These are phyloP conservation scores for Nowickia ferox DNA, from an alignment of 2,888 invertebrate species.

Conservation along the genomic window DNA sequence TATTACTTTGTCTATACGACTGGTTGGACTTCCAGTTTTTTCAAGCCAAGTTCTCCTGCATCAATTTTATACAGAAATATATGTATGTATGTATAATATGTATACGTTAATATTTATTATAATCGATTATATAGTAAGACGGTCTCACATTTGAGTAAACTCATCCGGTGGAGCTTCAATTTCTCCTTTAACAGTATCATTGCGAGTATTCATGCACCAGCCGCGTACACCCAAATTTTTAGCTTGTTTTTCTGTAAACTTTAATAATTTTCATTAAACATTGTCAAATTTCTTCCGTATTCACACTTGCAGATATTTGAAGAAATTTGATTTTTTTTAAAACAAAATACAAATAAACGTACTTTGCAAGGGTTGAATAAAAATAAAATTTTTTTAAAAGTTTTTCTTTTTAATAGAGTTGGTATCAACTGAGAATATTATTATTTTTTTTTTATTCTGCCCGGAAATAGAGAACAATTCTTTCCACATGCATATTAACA, in stretches of 20 bases:
- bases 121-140: not conserved
- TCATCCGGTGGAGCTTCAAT: conserved; percentile 85
- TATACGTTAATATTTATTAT: not conserved
- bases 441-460: no score
- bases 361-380: no score
- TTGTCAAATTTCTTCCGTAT: not conserved
- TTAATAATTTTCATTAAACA: conserved; percentile 9
- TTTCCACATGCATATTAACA: no score
- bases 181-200: conserved; percentile 86
- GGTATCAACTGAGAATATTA: no score
- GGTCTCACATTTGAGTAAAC: conserved; percentile 84
- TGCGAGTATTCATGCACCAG: conserved; percentile 87
- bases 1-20: conserved; percentile 88
- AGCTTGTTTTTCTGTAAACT: conserved; percentile 86
- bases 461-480: no score
- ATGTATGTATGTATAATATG: not conserved
- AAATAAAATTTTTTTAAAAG: no score
- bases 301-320: not conserved
- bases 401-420: no score
- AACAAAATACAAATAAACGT: no score
- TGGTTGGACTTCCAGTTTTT: conserved; percentile 89
- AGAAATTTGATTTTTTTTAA: not conserved
- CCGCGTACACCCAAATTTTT: conserved; percentile 85
- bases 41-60: conserved; percentile 83
- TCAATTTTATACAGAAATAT: not conserved